Percentiles rank a stretch among this genome's conserved stretches.
Conservation (phyloP, 2,113 vertebrate genomes). For the Gymnogyps californianus region DNA sequence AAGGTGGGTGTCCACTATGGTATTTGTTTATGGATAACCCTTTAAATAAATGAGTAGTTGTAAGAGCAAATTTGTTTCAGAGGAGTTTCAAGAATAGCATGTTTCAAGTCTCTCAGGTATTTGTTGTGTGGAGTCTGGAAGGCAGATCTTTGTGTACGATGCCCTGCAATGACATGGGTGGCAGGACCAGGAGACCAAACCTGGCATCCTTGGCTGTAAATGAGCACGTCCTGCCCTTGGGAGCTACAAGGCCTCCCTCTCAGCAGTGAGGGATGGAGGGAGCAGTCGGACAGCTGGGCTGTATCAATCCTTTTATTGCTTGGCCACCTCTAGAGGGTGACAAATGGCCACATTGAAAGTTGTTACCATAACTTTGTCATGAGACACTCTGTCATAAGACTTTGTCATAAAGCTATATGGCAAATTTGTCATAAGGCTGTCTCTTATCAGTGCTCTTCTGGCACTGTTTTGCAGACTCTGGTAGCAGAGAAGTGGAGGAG, state of each 20-base stretch:
- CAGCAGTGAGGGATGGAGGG: neutral
- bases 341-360: neutral
- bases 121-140: neutral
- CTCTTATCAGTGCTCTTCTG: neutral
- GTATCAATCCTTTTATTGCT: neutral
- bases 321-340: conserved; percentile 16
- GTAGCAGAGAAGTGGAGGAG: neutral
- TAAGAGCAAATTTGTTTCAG: neutral
- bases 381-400: neutral
- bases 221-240: neutral
- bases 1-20: neutral
- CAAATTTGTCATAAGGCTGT: neutral
- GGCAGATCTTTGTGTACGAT: neutral
- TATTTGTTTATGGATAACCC: neutral
- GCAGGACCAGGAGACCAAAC: neutral
- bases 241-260: neutral
- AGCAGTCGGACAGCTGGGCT: neutral
- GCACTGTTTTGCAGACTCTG: neutral
- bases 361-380: neutral
- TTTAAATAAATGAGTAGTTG: neutral
- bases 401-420: neutral
- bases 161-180: neutral
- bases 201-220: neutral
- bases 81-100: neutral
- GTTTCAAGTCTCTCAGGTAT: neutral